A percentile compares a stretch with the other conserved stretches of the same genome.
These are phyloP conservation scores for Chaetophractus vellerosus DNA, from an alignment of 2,797 vertebrate genomes.

Conservation along the genomic window DNA sequence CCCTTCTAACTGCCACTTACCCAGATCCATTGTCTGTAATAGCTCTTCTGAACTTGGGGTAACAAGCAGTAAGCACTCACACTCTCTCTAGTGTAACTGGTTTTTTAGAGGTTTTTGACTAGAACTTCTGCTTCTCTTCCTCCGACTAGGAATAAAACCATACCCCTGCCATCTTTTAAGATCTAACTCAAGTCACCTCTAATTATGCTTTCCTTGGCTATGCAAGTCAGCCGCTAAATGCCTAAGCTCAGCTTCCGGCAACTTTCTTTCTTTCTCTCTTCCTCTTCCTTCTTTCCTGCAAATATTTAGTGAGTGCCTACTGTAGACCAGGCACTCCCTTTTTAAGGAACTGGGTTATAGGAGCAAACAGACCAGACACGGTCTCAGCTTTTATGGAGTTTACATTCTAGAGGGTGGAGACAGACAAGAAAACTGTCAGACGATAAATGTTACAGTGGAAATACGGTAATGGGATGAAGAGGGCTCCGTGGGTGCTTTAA, in stretches of 20 bases:
- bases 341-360: constrained; percentile 28
- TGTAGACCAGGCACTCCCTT: background rate
- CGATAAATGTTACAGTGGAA: background rate
- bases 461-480: too few relatives aligned
- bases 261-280: background rate
- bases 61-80: background rate
- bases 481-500: background rate
- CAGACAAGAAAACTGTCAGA: background rate
- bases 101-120: constrained; percentile 42
- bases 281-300: background rate
- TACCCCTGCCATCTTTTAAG: constrained; percentile 7
- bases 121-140: constrained; percentile 26
- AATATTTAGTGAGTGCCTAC: constrained; percentile 38
- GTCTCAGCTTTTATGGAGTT: background rate
- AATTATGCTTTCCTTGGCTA: background rate
- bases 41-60: background rate
- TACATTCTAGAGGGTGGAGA: constrained; percentile 19
- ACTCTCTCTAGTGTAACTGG: background rate
- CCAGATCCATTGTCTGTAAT: too few relatives aligned
- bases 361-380: background rate
- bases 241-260: background rate
- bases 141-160: background rate
- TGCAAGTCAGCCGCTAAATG: background rate
- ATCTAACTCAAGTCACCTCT: background rate
- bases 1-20: background rate